Evolutionary conservation across 2,888 invertebrate species (phyloP).

Genomic region (Thecocarcelia acutangulata): DNA sequence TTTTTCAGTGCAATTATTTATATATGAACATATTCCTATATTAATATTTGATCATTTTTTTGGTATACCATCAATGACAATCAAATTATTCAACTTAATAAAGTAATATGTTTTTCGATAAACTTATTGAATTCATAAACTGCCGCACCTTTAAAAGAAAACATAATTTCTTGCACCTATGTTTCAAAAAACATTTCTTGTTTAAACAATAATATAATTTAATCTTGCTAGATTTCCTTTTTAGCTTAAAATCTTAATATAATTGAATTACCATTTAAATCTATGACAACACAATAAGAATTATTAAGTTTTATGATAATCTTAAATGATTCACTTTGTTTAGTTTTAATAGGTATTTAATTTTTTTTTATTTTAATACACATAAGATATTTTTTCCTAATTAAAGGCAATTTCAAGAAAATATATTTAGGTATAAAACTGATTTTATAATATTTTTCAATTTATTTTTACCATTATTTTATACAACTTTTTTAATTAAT

Average conservation of each 20-base stretch:
- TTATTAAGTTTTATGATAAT: slow-evolving; percentile 40
- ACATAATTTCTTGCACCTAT: slow-evolving; percentile 47
- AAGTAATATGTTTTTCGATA: background rate
- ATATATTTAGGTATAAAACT: slow-evolving; percentile 2
- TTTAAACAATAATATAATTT: slow-evolving; percentile 34
- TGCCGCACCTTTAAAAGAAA: slow-evolving; percentile 62
- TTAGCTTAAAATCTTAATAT: background rate
- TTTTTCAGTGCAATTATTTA: too few species aligned
- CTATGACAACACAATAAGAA: slow-evolving; percentile 31
- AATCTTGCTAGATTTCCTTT: slow-evolving; percentile 7
- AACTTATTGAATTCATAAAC: slow-evolving; percentile 6
- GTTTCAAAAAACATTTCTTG: background rate
- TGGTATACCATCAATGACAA: background rate
- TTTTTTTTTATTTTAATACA: background rate
- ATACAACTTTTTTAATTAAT: slow-evolving; percentile 43
- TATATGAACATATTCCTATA: too few species aligned
- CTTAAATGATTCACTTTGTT: slow-evolving; percentile 8
- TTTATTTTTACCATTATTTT: slow-evolving; percentile 46
- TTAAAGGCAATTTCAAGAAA: background rate
- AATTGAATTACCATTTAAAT: slow-evolving; percentile 54
- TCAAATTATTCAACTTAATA: background rate
- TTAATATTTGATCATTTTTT: too few species aligned
- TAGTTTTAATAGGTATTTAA: background rate
- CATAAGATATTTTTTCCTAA: background rate
- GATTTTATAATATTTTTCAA: slow-evolving; percentile 35